Evolutionary conservation across 2,888 invertebrate genomes (phyloP), one percentile per base, ranked within the genome.

Genomic region (Aradus depressus): DNA sequence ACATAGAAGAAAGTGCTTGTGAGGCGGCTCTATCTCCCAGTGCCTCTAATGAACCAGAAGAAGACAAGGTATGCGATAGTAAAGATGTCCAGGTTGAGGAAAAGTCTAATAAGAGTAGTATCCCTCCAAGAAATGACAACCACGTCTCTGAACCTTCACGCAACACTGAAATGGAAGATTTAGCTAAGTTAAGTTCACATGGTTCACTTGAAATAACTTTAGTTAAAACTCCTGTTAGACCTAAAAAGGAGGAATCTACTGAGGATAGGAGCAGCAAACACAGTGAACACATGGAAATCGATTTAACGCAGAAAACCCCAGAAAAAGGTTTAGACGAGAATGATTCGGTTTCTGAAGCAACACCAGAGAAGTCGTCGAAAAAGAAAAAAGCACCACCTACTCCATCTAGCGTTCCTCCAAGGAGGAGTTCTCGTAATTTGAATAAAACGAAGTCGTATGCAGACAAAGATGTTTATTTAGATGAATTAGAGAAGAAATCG

Each of bases 401-500:
- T n/a, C 56, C 61, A 28, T 42, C 59, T 12, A 68, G 63, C 53
- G 64, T 72, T 53, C 70, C 72, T 12, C 74, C 74, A 1, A 64
- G 75, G 53, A 65, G 77, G 54, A 77, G 77, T 64, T 70, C 74
- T 32, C 66, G 77, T 26, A 76, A 76, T 63, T 64, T 76, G 31
- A 75, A 74, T 60, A 77, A 78, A 58, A 77, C 75, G 10, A 70
- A 66, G 59, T 68, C 66, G 53, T 70, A 70, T 58, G 63, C 63
- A 14, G 71, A 71, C 55, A 64, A 62, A 48, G 66, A 66, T 31
- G 66, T 4, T 64, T 50, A 50, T 53, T 53, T 52, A n/a, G 54
- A 44, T 14, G 52, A 51, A 31, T 23, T 53, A 14, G 49, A 53
- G 4, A 19, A 31, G 42, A 56, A 48, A 47, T 49, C 44, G 19